Evolutionary conservation across 1,140 invertebrate species (phyloP).

Genomic region (Melipona quadrifasciata): DNA sequence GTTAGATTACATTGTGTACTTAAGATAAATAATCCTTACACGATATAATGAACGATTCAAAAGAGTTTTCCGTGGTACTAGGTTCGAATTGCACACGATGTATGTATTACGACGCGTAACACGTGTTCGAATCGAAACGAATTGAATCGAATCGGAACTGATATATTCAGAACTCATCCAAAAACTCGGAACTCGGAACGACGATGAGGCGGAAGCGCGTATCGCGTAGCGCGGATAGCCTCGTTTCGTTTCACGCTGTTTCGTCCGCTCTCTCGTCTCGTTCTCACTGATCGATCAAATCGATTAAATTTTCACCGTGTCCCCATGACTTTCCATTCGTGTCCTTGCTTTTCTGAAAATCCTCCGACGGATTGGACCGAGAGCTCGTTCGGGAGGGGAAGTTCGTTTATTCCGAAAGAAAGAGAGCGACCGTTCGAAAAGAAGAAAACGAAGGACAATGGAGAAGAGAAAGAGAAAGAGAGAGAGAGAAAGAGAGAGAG

Average conservation of each 20-base stretch:
- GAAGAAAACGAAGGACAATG: background rate
- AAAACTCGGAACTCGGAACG: slow-evolving; percentile 7
- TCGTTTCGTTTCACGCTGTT: background rate
- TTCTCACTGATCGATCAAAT: background rate
- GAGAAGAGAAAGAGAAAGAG: background rate
- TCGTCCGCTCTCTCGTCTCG: background rate
- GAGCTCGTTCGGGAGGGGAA: background rate
- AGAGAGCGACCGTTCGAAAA: background rate
- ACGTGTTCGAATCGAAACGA: slow-evolving; percentile 12
- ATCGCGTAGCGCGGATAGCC: background rate
- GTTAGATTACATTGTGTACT: slow-evolving; percentile 54
- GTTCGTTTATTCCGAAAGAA: background rate
- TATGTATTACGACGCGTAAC: slow-evolving; percentile 26
- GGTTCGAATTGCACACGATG: slow-evolving; percentile 43
- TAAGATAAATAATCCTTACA: slow-evolving; percentile 52
- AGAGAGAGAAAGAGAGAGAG: background rate
- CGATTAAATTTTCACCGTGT: background rate
- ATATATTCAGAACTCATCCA: slow-evolving; percentile 8
- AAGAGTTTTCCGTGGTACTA: slow-evolving; percentile 27
- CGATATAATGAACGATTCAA: slow-evolving; percentile 46
- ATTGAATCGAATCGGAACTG: slow-evolving; percentile 22
- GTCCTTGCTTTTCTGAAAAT: background rate
- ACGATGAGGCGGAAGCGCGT: slow-evolving; percentile 5
- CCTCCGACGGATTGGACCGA: background rate
- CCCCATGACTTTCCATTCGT: background rate